Evolutionary conservation across 2,113 vertebrate species (phyloP).

Genomic region (Mastomys natalensis): DNA sequence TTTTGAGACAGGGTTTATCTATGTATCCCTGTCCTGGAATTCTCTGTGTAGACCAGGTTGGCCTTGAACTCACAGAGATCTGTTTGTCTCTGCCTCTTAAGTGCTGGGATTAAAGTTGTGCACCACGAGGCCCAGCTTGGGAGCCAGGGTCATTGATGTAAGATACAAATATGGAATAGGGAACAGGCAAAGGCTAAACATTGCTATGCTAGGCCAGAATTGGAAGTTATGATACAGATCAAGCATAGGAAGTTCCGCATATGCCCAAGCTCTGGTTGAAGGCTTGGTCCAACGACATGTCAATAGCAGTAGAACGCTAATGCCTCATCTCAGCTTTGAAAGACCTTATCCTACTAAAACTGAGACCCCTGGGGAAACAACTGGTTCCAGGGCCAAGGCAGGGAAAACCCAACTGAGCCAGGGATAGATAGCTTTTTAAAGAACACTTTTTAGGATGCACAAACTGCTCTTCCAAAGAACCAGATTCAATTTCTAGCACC

Average conservation of each 20-base stretch:
- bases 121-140: background rate
- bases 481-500: too few species aligned
- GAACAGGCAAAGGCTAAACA: background rate
- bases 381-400: background rate
- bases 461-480: too few species aligned
- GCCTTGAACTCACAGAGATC: background rate
- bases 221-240: background rate
- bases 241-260: background rate
- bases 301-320: background rate
- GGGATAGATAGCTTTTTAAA: background rate
- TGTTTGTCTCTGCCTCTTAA: background rate
- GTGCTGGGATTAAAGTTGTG: background rate
- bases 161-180: background rate
- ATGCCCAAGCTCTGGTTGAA: background rate
- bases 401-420: background rate
- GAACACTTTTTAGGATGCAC: background rate
- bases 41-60: background rate
- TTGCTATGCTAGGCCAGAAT: background rate
- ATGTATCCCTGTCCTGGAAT: background rate
- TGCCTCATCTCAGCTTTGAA: background rate
- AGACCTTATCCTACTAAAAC: background rate
- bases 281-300: background rate
- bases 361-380: background rate
- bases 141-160: background rate
- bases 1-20: background rate